Conservation (phyloP, 2,797 vertebrate genomes). For the Neoniphon sammara region DNA sequence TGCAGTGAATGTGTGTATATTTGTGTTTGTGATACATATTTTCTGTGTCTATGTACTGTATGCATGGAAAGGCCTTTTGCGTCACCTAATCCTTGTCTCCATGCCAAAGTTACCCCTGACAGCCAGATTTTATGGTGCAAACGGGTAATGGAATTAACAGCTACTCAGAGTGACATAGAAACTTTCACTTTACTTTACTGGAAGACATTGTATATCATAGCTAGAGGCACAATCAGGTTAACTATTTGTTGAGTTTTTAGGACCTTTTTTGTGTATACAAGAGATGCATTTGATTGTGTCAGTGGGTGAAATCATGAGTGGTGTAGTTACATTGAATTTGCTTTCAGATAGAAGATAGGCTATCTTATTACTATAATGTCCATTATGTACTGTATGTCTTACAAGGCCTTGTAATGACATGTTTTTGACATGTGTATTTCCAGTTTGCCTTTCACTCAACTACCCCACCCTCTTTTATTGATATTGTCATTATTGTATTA, state of each 20-base stretch:
- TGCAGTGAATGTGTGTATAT: slow-evolving; percentile 76
- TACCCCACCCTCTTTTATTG: slow-evolving; percentile 55
- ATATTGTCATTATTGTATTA: slow-evolving; percentile 73
- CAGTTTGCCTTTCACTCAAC: slow-evolving; percentile 71
- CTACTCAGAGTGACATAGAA: slow-evolving; percentile 74
- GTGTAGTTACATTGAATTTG: slow-evolving; percentile 71
- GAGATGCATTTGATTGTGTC: slow-evolving; percentile 74
- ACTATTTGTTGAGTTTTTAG: slow-evolving; percentile 65
- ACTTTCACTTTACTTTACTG: slow-evolving; percentile 69
- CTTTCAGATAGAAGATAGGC: slow-evolving; percentile 67
- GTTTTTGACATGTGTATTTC: slow-evolving; percentile 70
- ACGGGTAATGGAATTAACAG: slow-evolving; percentile 74
- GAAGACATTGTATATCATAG: slow-evolving; percentile 67
- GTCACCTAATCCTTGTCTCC: slow-evolving; percentile 67
- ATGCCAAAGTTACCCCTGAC: slow-evolving; percentile 78
- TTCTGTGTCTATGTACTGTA: slow-evolving; percentile 74
- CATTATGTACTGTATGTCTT: slow-evolving; percentile 77
- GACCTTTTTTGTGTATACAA: slow-evolving; percentile 66
- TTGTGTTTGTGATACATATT: slow-evolving; percentile 66
- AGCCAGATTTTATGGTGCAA: slow-evolving; percentile 65
- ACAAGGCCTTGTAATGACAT: slow-evolving; percentile 75
- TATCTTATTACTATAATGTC: slow-evolving; percentile 69
- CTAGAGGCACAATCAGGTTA: slow-evolving; percentile 78
- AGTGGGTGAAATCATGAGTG: slow-evolving; percentile 70
- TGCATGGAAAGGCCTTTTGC: slow-evolving; percentile 73